Percentiles rank a stretch among this genome's conserved stretches.
These are phyloP conservation scores for Odontocolon sp. DNA, from an alignment of 2,888 invertebrate genomes.

Conservation along the genomic window DNA sequence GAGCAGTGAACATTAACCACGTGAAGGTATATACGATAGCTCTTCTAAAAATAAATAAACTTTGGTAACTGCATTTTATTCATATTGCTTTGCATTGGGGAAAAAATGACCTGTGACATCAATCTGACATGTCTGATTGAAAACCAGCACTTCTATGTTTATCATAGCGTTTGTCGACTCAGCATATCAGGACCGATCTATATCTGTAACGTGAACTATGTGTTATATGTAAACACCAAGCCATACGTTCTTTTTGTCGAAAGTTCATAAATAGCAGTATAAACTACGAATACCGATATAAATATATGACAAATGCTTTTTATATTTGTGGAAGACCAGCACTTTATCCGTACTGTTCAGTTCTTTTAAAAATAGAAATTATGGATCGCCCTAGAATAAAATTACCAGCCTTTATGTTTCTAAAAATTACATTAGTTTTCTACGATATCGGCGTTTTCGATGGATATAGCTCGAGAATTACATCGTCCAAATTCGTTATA, in stretches of 20 bases:
- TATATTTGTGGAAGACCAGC: too few species aligned
- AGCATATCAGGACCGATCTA: background rate
- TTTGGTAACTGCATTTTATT: too few species aligned
- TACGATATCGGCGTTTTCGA: background rate
- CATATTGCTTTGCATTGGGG: too few species aligned
- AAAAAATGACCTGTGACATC: too few species aligned
- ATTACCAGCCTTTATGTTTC: background rate
- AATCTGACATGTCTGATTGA: too few species aligned
- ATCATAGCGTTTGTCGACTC: background rate
- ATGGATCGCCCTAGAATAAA: background rate
- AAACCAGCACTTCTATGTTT: too few species aligned
- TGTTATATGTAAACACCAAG: conserved; percentile 6
- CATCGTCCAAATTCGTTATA: too few species aligned
- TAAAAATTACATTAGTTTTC: background rate
- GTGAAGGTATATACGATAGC: too few species aligned
- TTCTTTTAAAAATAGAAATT: background rate
- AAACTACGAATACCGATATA: background rate
- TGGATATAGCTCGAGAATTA: too few species aligned
- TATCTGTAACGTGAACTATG: background rate
- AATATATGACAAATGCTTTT: background rate
- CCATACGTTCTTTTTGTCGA: background rate
- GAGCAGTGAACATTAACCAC: too few species aligned
- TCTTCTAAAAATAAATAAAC: too few species aligned
- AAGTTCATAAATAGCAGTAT: conserved; percentile 5
- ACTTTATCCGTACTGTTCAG: too few species aligned